Base-by-base conservation (phyloP, 2,113 vertebrate species). In the Echinops telfairi region DNA sequence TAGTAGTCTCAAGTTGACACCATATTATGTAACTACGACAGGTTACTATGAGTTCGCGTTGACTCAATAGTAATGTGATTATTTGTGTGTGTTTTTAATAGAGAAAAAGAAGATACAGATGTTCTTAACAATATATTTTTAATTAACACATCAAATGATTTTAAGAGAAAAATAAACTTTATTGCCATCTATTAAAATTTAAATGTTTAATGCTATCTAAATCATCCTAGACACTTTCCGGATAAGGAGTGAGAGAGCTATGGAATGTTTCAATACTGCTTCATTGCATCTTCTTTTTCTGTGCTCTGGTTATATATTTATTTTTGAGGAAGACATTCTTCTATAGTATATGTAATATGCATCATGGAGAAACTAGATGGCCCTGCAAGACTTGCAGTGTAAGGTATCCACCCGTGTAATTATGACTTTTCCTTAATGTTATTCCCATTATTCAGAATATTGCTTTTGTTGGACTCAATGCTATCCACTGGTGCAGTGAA, bases 401-500 rank as follows among this genome's bases (percentile, higher is more conserved):
- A 78, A 95, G 20, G 88, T 96, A 94, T 73, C 87, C 94, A 96
- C 60, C 94, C 93, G 83, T 92, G 88, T 90, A 92, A 95, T 96
- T 96, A 80, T 36, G 68, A 79, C 64, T 94, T 93, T 92, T 95
- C 89, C n/a, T 83, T 92, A 92, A 96, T 94, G 40, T 89, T 94
- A 95, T 85, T 58, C 76, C 68, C 4, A 14, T 86, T 85, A 97
- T 66, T 95, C 86, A 86, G 62, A 86, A 95, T 92, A 92, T 12
- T 87, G 81, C 77, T 97, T 98, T 97, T 96, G 90, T 96, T 91
- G 85, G 71, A 20, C 70, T 94, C 86, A 95, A 73, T 90, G 91
- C 93, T 91, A 96, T 80, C 91, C 58, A 79, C 31, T 93, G 84
- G 64, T 89, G 91, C 91, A 92, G 90, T 85, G 66, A 94, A 92